Base-by-base conservation (phyloP, 2,888 invertebrate species). In the Tetragonisca angustula region DNA sequence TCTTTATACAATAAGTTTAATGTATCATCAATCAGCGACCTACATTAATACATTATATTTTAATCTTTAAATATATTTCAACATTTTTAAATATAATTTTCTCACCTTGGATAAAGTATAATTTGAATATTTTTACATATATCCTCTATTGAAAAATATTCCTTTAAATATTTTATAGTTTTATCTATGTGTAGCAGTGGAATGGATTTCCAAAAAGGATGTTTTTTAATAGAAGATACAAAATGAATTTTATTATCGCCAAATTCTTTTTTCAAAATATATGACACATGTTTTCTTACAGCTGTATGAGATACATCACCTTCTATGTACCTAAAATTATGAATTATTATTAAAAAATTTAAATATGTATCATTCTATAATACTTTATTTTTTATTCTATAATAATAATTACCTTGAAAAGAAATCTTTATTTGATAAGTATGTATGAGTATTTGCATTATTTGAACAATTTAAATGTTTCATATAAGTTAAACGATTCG, bases 41-140 rank as follows among this genome's bases (percentile, higher is more conserved):
- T 89, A 64, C 32, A 64, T 32, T 19, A 21, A 32, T 32, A 32
- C 27, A 62, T 24, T 27, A 27, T 61, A 17, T 61, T 27, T 27
- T 61, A 59, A 4, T 61, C 17, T 27, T 61, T 61, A 61, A 9
- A 27, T 5, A 4, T 21, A 21, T 36, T 32, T 27, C 13, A 32
- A 24, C 15, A 52, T 52, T 6, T 54, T 43, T 54, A 32, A 24
- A n/a, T 27, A 3, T 69, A 54, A 15, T 64, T 2, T 5, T 21
- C 94, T 96, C 94, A 97, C 97, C 95, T 94, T 13, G 97, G 96
- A 95, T 97, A 97, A 24, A 97, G 93, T 13, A 97, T 93, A 52
- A 97, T 93, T 80, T 96, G 96, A 74, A 97, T 95, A 90, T 96
- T 96, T 49, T 95, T 93, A 56, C 95, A 95, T 86, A 98, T 96